Base-by-base conservation (phyloP, 2,888 invertebrate species). In the Drosophila borborema region DNA sequence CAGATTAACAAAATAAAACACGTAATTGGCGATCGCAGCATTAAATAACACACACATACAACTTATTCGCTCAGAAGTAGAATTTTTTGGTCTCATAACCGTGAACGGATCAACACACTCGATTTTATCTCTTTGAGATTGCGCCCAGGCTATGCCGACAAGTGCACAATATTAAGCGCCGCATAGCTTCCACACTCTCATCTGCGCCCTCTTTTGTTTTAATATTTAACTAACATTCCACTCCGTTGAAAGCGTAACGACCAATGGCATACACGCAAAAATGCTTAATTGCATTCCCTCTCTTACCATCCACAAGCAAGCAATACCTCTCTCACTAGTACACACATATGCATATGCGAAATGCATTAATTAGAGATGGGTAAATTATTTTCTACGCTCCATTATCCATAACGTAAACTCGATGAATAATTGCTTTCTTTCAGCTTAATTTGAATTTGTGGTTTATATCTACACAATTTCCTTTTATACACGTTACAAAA, bases 261-360 rank as follows among this genome's bases (percentile, higher is more conserved):
- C 38, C 16, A 40, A 49, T 53, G 20, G 2, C 14, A 16, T 16
- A 20, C 36, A n/a, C 5, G n/a, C n/a, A 7, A 28, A 6, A 28
- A 34, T 14, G 3, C 51, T 36, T 20, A 36, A 53, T 1, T 14
- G 3, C 34, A 31, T 18, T 18, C 12, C 8, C 14, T 53, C 51
- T 38, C 54, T 40, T 38, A 54, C 23, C 9, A 38, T 54, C 54
- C 54, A 38, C 53, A 53, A 53, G 12, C n/a, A 10, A 9, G 48
- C 23, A 16, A 2, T 48, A 1, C n/a, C 16, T 1, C 28, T 6
- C 49, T n/a, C n/a, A 14, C 20, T 14, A 23, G 6, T 18, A 5
- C 18, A n/a, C 16, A 9, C 12, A 18, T 8, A 3, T n/a, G n/a
- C n/a, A n/a, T 20, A 53, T 23, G 16, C 5, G 16, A 1, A 40